Evolutionary conservation across 2,113 vertebrate genomes (phyloP).

Genomic region (Syngnathus scovelli): DNA sequence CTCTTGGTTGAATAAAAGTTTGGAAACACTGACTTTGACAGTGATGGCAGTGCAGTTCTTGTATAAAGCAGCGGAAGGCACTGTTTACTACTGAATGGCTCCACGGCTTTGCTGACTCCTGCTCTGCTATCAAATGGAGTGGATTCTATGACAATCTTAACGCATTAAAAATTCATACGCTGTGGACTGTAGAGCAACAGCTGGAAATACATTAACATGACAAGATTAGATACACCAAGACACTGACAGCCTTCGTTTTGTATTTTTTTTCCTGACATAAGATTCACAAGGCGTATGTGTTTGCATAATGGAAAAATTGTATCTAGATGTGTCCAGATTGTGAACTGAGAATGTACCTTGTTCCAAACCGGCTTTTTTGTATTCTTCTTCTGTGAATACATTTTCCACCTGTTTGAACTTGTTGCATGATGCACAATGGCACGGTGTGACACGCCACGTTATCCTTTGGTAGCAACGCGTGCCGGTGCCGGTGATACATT

Average conservation of each 20-base stretch:
- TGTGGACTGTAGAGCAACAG: neutral
- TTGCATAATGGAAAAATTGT: constrained; percentile 2
- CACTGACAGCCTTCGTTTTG: neutral
- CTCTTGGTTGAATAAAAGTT: neutral
- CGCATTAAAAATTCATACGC: constrained; percentile 2
- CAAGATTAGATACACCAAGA: constrained; percentile 5
- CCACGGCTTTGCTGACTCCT: constrained; percentile 18
- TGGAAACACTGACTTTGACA: neutral
- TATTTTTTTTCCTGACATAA: neutral
- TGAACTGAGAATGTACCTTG: neutral
- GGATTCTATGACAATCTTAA: neutral
- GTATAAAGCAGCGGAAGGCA: constrained; percentile 63
- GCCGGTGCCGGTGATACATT: constrained; percentile 59
- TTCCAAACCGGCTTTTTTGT: constrained; percentile 16
- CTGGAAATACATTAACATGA: constrained; percentile 5
- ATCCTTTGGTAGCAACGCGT: constrained; percentile 60
- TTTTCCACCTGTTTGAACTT: constrained; percentile 68
- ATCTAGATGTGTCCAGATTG: constrained; percentile 10
- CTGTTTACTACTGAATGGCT: constrained; percentile 63
- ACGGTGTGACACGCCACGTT: constrained; percentile 48
- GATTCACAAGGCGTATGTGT: neutral
- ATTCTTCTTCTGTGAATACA: constrained; percentile 50
- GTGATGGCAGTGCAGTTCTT: constrained; percentile 50
- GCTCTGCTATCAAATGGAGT: constrained; percentile 15
- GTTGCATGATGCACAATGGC: constrained; percentile 60